phyloP scores from a whole-genome alignment of 1,140 invertebrate genomes.

The Calliopsis andreniformis region DNA sequence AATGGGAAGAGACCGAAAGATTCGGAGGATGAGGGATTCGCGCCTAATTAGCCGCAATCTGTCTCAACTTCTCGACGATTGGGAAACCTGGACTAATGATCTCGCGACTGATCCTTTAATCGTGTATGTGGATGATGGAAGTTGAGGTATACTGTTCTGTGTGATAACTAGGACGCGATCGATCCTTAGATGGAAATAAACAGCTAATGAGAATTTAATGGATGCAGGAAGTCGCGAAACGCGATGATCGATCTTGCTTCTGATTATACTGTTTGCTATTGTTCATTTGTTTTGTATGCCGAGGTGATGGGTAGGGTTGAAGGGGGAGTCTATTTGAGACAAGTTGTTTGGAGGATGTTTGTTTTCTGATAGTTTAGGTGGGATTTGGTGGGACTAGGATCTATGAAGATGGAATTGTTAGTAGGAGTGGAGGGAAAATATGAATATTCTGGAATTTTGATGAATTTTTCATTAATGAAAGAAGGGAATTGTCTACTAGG shows the following conservation, averaged over 20 bases:
- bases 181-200: conserved; percentile 28
- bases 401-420: too few species aligned
- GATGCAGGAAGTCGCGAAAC: conserved; percentile 29
- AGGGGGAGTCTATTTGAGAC: too few species aligned
- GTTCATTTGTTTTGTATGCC: not conserved
- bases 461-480: too few species aligned
- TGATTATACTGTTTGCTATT: conserved; percentile 5
- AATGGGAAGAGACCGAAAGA: not conserved
- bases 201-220: conserved; percentile 54
- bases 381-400: too few species aligned
- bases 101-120: not conserved
- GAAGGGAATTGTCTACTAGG: too few species aligned
- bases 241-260: not conserved
- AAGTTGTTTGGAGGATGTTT: too few species aligned
- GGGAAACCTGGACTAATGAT: conserved; percentile 19
- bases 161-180: conserved; percentile 21
- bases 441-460: too few species aligned
- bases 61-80: too few species aligned
- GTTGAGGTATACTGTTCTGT: conserved; percentile 38
- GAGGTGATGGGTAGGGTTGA: too few species aligned
- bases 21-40: not conserved
- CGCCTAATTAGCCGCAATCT: too few species aligned
- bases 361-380: too few species aligned
- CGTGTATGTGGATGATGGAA: not conserved
- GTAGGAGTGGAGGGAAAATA: too few species aligned